These are phyloP conservation scores for Zaprionus africanus DNA, from an alignment of 1,140 invertebrate species.

Conservation along the genomic window DNA sequence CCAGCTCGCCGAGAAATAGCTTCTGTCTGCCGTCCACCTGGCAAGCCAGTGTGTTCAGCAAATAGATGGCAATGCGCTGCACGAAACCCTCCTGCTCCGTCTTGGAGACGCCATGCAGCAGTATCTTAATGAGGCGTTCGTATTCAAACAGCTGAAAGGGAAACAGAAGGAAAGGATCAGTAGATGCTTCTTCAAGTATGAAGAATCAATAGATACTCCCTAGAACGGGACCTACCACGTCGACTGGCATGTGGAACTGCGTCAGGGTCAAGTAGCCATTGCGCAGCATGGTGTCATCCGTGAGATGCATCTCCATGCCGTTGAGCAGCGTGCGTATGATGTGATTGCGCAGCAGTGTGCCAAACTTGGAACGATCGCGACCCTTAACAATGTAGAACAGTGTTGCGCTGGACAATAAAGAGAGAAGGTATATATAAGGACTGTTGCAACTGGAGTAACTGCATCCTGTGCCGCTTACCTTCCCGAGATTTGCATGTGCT, in stretches of 20 bases:
- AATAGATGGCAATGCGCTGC: slow-evolving; percentile 96
- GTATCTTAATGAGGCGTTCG: slow-evolving; percentile 92
- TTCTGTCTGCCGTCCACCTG: slow-evolving; percentile 97
- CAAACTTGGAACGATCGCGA: slow-evolving; percentile 89
- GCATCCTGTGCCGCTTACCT: slow-evolving; percentile 86
- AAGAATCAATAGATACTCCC: background rate
- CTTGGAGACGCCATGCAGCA: slow-evolving; percentile 92
- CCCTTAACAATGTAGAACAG: slow-evolving; percentile 97
- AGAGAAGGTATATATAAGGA: background rate
- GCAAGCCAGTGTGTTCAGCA: slow-evolving; percentile 97
- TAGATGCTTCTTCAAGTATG: background rate
- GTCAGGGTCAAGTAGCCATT: slow-evolving; percentile 97
- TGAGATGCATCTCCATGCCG: slow-evolving; percentile 93
- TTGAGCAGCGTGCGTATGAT: slow-evolving; percentile 93
- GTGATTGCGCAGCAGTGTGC: slow-evolving; percentile 89
- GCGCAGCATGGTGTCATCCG: slow-evolving; percentile 96
- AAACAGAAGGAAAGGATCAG: background rate
- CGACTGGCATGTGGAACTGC: slow-evolving; percentile 96
- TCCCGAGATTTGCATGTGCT: slow-evolving; percentile 96
- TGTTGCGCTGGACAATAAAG: slow-evolving; percentile 90
- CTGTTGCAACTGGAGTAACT: background rate
- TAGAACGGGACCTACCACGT: slow-evolving; percentile 90
- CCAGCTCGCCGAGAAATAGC: slow-evolving; percentile 93
- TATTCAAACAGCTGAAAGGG: slow-evolving; percentile 94
- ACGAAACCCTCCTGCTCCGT: slow-evolving; percentile 95